phyloP scores from a whole-genome alignment of 1,140 invertebrate species.

The Drosophila pandora region DNA sequence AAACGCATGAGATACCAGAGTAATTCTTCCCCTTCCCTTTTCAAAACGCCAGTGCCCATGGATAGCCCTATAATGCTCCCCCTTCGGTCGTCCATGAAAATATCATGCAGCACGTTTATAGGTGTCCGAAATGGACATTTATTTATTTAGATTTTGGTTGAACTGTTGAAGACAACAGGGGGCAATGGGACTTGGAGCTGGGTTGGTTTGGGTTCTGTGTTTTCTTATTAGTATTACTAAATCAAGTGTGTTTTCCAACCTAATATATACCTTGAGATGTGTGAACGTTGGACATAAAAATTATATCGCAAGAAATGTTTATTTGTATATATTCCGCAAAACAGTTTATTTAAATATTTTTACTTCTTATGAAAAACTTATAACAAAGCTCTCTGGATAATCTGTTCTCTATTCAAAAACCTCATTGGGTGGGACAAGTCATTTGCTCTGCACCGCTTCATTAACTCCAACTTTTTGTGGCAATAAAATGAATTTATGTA shows the following conservation, averaged over 20 bases:
- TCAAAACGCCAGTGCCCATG: constrained; percentile 15
- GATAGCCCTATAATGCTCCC: constrained; percentile 3
- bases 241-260: constrained; percentile 34
- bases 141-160: constrained; percentile 75
- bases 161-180: constrained; percentile 49
- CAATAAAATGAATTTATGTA: constrained; percentile 69
- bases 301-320: too few relatives aligned
- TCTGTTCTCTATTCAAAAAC: constrained; percentile 11
- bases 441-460: constrained; percentile 48
- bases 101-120: constrained; percentile 38
- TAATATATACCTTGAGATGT: background rate
- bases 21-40: constrained; percentile 21
- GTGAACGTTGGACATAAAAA: background rate
- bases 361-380: too few relatives aligned
- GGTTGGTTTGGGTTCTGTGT: constrained; percentile 3
- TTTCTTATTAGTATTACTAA: constrained; percentile 68
- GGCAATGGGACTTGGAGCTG: constrained; percentile 1
- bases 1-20: constrained; percentile 69
- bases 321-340: too few relatives aligned
- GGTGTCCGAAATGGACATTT: constrained; percentile 72
- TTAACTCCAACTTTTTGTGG: constrained; percentile 55
- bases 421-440: constrained; percentile 10
- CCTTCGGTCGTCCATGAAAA: background rate
- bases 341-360: too few relatives aligned
- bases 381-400: background rate